Percentiles rank a stretch among this genome's conserved stretches.
These are phyloP conservation scores for Aelia acuminata DNA, from an alignment of 2,888 invertebrate genomes.

Conservation along the genomic window DNA sequence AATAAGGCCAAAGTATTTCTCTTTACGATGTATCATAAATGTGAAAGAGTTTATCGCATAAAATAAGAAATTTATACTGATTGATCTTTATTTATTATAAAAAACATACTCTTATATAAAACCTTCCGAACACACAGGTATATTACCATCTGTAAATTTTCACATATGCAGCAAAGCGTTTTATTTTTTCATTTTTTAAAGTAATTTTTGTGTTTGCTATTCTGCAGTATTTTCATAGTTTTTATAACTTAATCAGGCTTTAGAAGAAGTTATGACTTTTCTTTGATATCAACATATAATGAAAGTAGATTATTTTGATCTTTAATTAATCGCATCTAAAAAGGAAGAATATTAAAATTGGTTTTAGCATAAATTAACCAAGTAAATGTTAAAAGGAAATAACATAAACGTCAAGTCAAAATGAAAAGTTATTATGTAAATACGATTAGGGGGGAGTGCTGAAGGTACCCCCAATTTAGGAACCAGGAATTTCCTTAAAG, in stretches of 20 bases:
- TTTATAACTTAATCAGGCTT: not conserved
- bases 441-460: not conserved
- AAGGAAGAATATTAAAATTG: not conserved
- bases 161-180: too few relatives aligned
- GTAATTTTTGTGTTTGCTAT: too few relatives aligned
- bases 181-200: too few relatives aligned
- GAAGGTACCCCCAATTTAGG: not conserved
- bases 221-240: too few relatives aligned
- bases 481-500: not conserved
- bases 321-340: not conserved
- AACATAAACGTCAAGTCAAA: not conserved
- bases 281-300: not conserved
- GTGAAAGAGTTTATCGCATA: too few relatives aligned
- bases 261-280: not conserved
- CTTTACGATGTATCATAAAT: too few relatives aligned
- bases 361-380: not conserved
- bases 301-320: not conserved
- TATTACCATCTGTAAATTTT: too few relatives aligned
- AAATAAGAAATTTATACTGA: too few relatives aligned
- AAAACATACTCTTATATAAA: too few relatives aligned
- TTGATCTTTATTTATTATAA: too few relatives aligned
- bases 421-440: constrained; percentile 14
- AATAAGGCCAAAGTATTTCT: too few relatives aligned
- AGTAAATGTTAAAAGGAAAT: not conserved
- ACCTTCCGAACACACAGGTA: too few relatives aligned